These are phyloP conservation scores for Australoheros facetus DNA, from an alignment of 2,797 vertebrate genomes.

Conservation along the genomic window DNA sequence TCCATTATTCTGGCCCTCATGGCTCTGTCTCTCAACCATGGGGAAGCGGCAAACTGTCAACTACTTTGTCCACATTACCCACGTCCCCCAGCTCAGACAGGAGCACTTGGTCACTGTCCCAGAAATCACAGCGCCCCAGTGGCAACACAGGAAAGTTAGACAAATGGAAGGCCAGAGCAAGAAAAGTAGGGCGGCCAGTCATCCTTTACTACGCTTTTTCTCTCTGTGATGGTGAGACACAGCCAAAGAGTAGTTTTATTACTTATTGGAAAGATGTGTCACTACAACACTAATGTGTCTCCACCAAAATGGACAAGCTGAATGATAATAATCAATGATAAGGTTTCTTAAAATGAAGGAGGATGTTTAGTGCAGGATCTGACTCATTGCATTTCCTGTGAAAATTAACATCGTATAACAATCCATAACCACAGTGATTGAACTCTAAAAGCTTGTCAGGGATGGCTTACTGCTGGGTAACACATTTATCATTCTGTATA, in stretches of 20 bases:
- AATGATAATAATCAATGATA: constrained; percentile 15
- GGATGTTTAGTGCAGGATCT: constrained; percentile 8
- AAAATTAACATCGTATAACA: constrained; percentile 35
- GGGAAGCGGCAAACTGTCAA: constrained; percentile 79
- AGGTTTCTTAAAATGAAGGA: constrained; percentile 19
- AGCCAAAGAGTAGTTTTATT: constrained; percentile 59
- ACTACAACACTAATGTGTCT: constrained; percentile 15
- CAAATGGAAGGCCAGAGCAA: constrained; percentile 80
- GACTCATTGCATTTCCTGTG: constrained; percentile 11
- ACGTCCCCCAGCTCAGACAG: constrained; percentile 82
- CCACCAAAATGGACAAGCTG: constrained; percentile 7
- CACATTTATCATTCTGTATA: constrained; percentile 6
- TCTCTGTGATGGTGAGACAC: constrained; percentile 57
- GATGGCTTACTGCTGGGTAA: constrained; percentile 9
- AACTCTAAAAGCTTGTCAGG: constrained; percentile 19
- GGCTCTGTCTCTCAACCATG: constrained; percentile 74
- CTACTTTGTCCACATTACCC: constrained; percentile 85
- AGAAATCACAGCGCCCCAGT: constrained; percentile 81
- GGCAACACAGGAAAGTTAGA: constrained; percentile 81
- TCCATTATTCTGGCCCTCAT: constrained; percentile 74
- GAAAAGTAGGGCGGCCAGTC: constrained; percentile 83
- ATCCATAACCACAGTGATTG: constrained; percentile 31
- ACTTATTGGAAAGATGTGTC: constrained; percentile 34
- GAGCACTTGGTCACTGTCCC: constrained; percentile 85
- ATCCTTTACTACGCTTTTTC: constrained; percentile 74